phyloP scores from a whole-genome alignment of 2,113 vertebrate genomes.

The Mobula hypostoma region DNA sequence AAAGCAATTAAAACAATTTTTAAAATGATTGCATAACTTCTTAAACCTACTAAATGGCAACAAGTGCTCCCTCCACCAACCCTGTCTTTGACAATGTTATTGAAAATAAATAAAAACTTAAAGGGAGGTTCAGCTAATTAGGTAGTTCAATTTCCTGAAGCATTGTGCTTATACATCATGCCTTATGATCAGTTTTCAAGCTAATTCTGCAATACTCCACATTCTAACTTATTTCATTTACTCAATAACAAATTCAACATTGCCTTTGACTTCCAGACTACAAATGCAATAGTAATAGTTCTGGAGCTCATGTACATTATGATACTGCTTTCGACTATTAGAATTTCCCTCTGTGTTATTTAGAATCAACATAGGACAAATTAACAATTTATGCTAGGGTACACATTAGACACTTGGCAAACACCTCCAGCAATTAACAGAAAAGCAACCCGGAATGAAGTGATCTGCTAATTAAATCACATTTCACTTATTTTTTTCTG shows the following conservation, averaged over 20 bases:
- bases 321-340: neutral
- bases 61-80: neutral
- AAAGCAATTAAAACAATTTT: neutral
- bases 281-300: neutral
- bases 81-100: neutral
- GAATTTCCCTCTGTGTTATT: neutral
- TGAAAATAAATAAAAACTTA: neutral
- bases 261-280: neutral
- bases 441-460: neutral
- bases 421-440: neutral
- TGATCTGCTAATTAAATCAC: neutral
- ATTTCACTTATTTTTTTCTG: neutral
- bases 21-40: neutral
- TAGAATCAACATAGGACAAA: neutral
- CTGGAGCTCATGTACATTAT: neutral
- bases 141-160: neutral
- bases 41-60: neutral
- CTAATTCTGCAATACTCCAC: neutral
- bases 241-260: neutral
- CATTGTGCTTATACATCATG: too few relatives aligned
- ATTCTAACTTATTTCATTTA: neutral
- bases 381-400: neutral
- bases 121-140: neutral
- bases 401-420: neutral
- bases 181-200: neutral